These are phyloP conservation scores for Orientallactaga bullata DNA, from an alignment of 2,113 vertebrate species.

Conservation along the genomic window DNA sequence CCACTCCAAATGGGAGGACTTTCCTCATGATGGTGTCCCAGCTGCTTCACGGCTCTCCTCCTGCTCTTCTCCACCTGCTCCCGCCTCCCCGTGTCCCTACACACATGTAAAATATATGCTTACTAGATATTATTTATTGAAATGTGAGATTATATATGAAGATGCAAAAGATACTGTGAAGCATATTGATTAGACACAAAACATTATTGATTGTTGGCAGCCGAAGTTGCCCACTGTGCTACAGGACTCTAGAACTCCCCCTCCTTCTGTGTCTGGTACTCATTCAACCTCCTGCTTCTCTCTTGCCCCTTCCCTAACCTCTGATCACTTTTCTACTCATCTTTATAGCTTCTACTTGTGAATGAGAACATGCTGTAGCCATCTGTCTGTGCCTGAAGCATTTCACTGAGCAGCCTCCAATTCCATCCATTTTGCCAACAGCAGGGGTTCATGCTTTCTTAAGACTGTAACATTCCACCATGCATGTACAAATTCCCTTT, in stretches of 20 bases:
- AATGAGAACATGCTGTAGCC: not conserved
- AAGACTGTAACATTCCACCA: not conserved
- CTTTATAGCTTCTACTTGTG: no score
- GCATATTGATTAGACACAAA: not conserved
- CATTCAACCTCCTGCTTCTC: not conserved
- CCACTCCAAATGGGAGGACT: not conserved
- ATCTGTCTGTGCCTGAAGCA: not conserved
- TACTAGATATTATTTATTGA: not conserved
- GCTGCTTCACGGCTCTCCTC: rapidly evolving
- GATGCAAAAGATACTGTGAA: not conserved
- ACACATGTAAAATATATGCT: not conserved
- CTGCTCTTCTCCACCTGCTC: not conserved
- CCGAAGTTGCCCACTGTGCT: not conserved
- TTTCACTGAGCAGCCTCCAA: not conserved
- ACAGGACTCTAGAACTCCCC: rapidly evolving
- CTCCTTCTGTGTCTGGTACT: not conserved
- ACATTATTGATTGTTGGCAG: not conserved
- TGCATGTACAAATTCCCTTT: not conserved
- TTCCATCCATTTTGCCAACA: not conserved
- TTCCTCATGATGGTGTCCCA: not conserved
- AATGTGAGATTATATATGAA: not conserved
- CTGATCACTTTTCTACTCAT: not conserved
- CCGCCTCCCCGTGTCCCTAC: not conserved
- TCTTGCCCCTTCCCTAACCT: no score
- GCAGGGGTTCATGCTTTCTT: not conserved